Percentiles rank a stretch among this genome's conserved stretches.
phyloP scores from a whole-genome alignment of 2,797 vertebrate species.

The Coregonus ussuriensis region DNA sequence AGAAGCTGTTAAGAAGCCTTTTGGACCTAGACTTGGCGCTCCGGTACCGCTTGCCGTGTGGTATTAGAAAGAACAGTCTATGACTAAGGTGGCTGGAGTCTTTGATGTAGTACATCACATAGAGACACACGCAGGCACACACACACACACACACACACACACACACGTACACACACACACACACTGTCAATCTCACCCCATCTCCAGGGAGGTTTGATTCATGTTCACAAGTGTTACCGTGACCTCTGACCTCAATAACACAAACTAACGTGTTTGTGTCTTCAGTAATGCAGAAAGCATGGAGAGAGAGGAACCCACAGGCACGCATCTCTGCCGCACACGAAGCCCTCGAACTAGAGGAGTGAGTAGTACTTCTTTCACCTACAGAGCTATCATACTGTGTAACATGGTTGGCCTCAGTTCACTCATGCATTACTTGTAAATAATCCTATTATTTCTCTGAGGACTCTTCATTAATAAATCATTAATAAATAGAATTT shows the following conservation, averaged over 20 bases:
- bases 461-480: neutral
- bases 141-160: neutral
- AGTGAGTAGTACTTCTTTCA: slow-evolving; percentile 78
- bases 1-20: too few relatives aligned
- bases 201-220: neutral
- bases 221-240: neutral
- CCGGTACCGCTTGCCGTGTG: too few relatives aligned
- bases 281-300: slow-evolving; percentile 98
- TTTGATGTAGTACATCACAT: too few relatives aligned
- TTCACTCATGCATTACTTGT: neutral
- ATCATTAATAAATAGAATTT: too few relatives aligned
- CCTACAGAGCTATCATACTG: neutral
- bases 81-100: too few relatives aligned
- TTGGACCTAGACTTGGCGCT: too few relatives aligned
- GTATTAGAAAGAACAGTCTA: too few relatives aligned
- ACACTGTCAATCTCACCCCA: neutral
- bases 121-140: too few relatives aligned
- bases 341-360: slow-evolving; percentile 96
- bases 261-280: slow-evolving; percentile 5
- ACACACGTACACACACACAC: too few relatives aligned
- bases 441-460: neutral
- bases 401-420: neutral
- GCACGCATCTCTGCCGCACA: slow-evolving; percentile 96
- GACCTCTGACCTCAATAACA: neutral
- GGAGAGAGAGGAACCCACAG: slow-evolving; percentile 97